phyloP scores from a whole-genome alignment of 2,888 invertebrate genomes.

The Onchidella celtica region DNA sequence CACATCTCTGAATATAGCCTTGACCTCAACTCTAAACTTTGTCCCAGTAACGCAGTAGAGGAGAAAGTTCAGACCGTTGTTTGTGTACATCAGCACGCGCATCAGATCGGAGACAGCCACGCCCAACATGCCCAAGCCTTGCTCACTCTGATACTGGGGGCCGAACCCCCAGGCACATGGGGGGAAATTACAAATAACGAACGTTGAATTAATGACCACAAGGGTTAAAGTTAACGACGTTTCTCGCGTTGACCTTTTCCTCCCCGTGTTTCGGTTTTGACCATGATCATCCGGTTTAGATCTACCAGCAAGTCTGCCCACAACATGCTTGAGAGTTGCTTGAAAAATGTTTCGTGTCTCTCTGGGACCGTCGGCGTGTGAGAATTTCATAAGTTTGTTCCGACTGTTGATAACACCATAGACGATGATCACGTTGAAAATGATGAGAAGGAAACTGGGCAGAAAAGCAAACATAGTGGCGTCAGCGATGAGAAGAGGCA shows the following conservation, averaged over 20 bases:
- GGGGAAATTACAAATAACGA: background rate
- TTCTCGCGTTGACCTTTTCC: background rate
- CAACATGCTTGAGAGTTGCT: too few species aligned
- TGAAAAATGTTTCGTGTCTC: too few species aligned
- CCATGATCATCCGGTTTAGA: too few species aligned
- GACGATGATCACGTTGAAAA: too few species aligned
- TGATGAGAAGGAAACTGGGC: too few species aligned
- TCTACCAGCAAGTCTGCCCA: too few species aligned
- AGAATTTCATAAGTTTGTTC: background rate
- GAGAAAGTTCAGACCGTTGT: slow-evolving; percentile 1
- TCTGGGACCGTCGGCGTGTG: background rate
- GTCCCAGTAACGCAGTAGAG: slow-evolving; percentile 8
- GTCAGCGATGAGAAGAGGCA: background rate
- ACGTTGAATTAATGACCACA: background rate
- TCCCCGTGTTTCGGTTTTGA: too few species aligned
- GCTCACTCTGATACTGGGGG: background rate
- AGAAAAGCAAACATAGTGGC: slow-evolving; percentile 1
- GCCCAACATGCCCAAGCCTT: background rate
- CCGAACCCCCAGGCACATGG: background rate
- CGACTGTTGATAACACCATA: background rate
- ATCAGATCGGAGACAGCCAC: background rate
- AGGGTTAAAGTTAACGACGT: slow-evolving; percentile 5
- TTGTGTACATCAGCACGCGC: background rate
- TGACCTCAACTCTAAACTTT: background rate
- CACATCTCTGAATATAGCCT: background rate